Evolutionary conservation across 2,797 vertebrate species (phyloP), one percentile per base, ranked within the genome.

Genomic region (Brachymystax lenok): DNA sequence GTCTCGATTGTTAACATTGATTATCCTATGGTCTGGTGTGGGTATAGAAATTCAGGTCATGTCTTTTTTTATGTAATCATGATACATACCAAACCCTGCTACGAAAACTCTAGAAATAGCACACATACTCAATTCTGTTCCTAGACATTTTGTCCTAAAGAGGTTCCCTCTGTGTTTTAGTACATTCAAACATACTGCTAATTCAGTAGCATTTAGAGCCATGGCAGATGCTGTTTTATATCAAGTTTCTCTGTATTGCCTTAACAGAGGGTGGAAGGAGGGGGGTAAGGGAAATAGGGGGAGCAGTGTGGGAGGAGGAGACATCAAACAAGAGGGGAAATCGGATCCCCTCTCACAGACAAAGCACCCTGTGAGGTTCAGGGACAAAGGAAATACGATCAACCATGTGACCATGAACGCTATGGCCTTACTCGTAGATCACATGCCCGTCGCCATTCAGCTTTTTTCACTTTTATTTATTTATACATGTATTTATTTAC

Each of bases 11-110:
- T 86, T 89, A 89, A 89, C 82, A 91, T 88, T 88, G 90, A 93
- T 93, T 89, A 92, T 68, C 85, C 77, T 63, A 30, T 75, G 52
- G 64, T 63, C 81, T 13, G 16, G 74, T 74, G 79, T 83, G 56
- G 81, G 78, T 84, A 89, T 88, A 89, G 87, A 91, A 87, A 93
- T 92, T 79, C 79, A 89, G 91, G 91, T 91, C 91, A 91, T 79
- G 85, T 82, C 74, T 81, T 82, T 77, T 85, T 27, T 56, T n/a
- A 88, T 90, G 84, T 89, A 89, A 91, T 91, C 90, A 90, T 91
- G 86, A 83, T 87, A 79, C 79, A 83, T 80, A 70, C 68, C 56
- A 75, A 83, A 88, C 83, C 12, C 52, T 67, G 24, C 69, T 52
- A 8, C 4, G 21, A 70, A 59, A 59, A 59, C 56, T 21, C 2